Base-by-base conservation (phyloP, 2,888 invertebrate genomes). In the Drosophila antonietae region DNA sequence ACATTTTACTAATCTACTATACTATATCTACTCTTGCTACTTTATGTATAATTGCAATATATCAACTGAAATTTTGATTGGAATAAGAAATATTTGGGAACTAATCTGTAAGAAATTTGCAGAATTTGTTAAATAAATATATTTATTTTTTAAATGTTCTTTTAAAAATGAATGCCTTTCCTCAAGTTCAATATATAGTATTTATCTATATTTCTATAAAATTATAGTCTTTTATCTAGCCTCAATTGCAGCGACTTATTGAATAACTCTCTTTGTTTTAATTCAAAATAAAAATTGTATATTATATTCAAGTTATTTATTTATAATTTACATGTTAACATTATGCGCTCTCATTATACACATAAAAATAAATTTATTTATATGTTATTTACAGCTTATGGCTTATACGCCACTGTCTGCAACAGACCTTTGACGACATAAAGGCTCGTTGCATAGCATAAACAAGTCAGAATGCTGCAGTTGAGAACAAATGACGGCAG, bases 401-500 rank as follows among this genome's bases (percentile, higher is more conserved):
- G 52, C 2, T 33, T 12, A 53, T 23, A 37, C 15, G 37, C 9
- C 20, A 23, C 39, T 59, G 59, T 49, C 47, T 49, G 59, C 37
- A 18, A 0, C 49, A 49, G 47, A 59, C 15, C 49, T 59, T 49
- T 28, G 39, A 18, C 46, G 15, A n/a, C 44, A 57, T 57, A 41
- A 23, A 33, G 18, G 31, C 7, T 33, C 41, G 41, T 5, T 18
- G 18, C 55, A 4, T 41, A 18, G n/a, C 49, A 51, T 51, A 51
- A 51, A 18, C 18, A 51, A 51, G 31, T 3, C 18, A 12, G 8
- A 33, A 7, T 12, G 49, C 9, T 18, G 18, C 33, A 18, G 49
- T 18, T 12, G 15, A 33, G 31, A 12, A 1, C 12, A 18, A 51
- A 18, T 33, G 49, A 12, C 49, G 6, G 31, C 12, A 12, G 6